These are phyloP conservation scores for Ovis aries DNA, from an alignment of 2,113 vertebrate species.

Conservation along the genomic window ARS-UI_Ramb_v3.0 NC_056054.1:72630001-72630500, in stretches of 20 bases:
- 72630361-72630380: neutral
- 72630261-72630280: neutral
- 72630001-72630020: neutral
- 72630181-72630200: neutral
- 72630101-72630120: neutral
- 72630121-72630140: neutral
- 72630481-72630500: neutral
- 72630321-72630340: neutral
- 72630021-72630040: neutral
- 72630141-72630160: neutral
- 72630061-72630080: neutral
- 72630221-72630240: accelerated
- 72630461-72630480: neutral
- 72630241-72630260: neutral
- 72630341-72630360: neutral
- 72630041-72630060: neutral
- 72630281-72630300: neutral
- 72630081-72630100: neutral
- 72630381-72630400: accelerated
- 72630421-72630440: neutral
- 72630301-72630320: neutral
- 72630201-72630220: neutral
- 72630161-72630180: neutral
- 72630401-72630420: neutral
- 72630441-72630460: neutral